Base-by-base conservation (phyloP, 2,797 vertebrate species). In the Cyclopterus lumpus region DNA sequence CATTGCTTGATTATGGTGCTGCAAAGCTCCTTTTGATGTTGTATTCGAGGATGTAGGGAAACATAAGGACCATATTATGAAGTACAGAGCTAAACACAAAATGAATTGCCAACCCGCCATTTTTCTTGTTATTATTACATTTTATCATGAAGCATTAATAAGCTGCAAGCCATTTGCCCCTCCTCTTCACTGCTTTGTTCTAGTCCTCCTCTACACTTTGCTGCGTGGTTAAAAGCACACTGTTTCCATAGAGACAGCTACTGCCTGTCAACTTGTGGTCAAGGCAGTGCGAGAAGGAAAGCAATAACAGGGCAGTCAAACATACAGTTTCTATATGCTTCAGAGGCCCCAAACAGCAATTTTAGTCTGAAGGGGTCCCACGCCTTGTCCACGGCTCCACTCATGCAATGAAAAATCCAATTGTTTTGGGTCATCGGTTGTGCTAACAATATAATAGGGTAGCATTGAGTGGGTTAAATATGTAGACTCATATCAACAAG, bases 191-290 rank as follows among this genome's bases (percentile, higher is more conserved):
- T 44, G 54, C 68, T 79, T 84, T 82, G 63, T 71, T 80, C 70
- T 57, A 22, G 28, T 73, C 36, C 59, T 75, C 64, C 55, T 75
- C 64, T 51, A 48, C 61, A 59, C 30, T 46, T 78, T n/a, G 26
- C 55, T n/a, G 51, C 68, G 5, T 59, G 58, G 60, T 84, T 77
- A 73, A 70, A 77, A 69, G 61, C 54, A 30, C 69, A 63, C 53
- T 30, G 84, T 92, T 91, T 84, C 83, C 83, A 91, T 86, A 79
- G 91, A 81, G 76, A 90, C 67, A 71, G 68, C 73, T 65, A 32
- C 77, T 73, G 67, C 69, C 67, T 75, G 62, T 83, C 59, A 76
- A 81, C 36, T 76, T 65, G 58, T 59, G 76, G 83, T 83, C 82
- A 67, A 78, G 51, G 55, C 64, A 80, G 46, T 69, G 30, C 0